Evolutionary conservation across 2,797 vertebrate species (phyloP).

Genomic region (Enteromius paludinosus): DNA sequence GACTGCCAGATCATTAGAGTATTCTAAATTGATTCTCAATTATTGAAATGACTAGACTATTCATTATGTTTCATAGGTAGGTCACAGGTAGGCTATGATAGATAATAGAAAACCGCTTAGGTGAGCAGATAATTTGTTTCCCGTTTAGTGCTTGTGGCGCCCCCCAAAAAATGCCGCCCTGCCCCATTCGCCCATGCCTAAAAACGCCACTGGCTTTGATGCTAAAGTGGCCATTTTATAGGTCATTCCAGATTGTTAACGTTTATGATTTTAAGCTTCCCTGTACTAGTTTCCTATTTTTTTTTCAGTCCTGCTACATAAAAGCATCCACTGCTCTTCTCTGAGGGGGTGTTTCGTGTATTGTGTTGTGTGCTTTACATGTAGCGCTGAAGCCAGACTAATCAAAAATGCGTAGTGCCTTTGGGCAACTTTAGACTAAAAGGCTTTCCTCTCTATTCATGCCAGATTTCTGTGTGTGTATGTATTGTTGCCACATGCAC

Average conservation of each 20-base stretch:
- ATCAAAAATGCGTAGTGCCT: conserved; percentile 10
- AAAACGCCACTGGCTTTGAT: too few species aligned
- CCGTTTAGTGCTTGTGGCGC: too few species aligned
- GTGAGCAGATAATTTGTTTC: too few species aligned
- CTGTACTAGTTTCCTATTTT: background rate
- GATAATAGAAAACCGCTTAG: too few species aligned
- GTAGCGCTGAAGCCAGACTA: background rate
- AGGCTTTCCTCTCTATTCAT: conserved; percentile 7
- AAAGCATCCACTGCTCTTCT: background rate
- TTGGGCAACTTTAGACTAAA: background rate
- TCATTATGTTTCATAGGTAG: too few species aligned
- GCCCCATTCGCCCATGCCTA: too few species aligned
- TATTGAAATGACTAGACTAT: too few species aligned
- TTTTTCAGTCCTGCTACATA: background rate
- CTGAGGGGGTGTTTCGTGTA: conserved; percentile 8
- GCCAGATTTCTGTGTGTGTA: background rate
- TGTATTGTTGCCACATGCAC: conserved; percentile 9
- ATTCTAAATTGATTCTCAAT: too few species aligned
- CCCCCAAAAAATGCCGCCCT: too few species aligned
- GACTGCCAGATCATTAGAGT: too few species aligned
- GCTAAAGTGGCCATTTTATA: background rate
- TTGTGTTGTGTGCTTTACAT: conserved; percentile 3
- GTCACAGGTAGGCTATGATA: too few species aligned
- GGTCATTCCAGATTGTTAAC: background rate
- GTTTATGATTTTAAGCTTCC: background rate